phyloP scores from a whole-genome alignment of 2,888 invertebrate species.

The Drosophila maculinotata region DNA sequence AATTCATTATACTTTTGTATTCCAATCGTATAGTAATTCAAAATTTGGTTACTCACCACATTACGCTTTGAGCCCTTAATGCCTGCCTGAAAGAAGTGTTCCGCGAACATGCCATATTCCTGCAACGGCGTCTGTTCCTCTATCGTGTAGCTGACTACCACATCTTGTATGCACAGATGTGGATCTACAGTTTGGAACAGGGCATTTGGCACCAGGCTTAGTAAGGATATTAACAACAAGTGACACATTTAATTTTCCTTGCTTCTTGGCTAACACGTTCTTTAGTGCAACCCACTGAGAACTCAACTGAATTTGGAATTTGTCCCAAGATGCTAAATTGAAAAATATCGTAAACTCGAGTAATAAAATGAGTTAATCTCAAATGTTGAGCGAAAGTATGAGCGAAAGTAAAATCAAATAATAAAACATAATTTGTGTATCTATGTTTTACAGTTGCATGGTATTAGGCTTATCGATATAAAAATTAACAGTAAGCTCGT shows the following conservation, averaged over 20 bases:
- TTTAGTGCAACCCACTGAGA: neutral
- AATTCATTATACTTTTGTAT: neutral
- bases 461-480: slow-evolving; percentile 17
- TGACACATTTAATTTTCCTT: slow-evolving; percentile 17
- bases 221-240: neutral
- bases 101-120: slow-evolving; percentile 23
- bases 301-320: slow-evolving; percentile 21
- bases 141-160: slow-evolving; percentile 15
- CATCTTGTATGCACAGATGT: slow-evolving; percentile 16
- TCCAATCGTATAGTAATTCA: neutral
- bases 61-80: slow-evolving; percentile 11
- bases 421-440: neutral
- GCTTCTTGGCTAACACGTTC: neutral
- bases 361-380: neutral
- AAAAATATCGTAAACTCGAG: neutral
- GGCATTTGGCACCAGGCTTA: neutral
- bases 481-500: neutral
- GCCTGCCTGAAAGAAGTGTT: neutral
- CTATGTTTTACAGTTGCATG: slow-evolving; percentile 24
- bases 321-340: neutral
- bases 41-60: slow-evolving; percentile 29
- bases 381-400: neutral
- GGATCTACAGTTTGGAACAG: slow-evolving; percentile 12
- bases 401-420: neutral
- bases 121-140: slow-evolving; percentile 18